phyloP scores from a whole-genome alignment of 2,888 invertebrate species.

The Micoletzkya japonica region DNA sequence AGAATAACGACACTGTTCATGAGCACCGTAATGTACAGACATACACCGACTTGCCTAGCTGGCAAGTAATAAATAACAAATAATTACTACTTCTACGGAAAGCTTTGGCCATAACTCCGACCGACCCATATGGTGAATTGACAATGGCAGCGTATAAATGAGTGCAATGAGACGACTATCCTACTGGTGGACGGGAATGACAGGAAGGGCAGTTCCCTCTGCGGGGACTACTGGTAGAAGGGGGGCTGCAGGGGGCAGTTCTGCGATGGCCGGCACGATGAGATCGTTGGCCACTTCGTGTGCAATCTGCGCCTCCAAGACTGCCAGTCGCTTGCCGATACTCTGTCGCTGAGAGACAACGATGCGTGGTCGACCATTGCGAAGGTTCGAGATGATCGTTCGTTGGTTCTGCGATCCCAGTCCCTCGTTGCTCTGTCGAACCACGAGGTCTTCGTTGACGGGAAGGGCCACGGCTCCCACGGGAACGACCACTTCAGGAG shows the following conservation, averaged over 20 bases:
- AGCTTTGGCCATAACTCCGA: too few relatives aligned
- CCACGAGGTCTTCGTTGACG: conserved; percentile 26
- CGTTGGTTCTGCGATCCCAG: conserved; percentile 29
- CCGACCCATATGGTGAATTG: too few relatives aligned
- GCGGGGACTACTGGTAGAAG: not conserved
- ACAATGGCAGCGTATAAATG: too few relatives aligned
- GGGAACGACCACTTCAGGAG: not conserved
- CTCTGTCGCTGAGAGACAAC: conserved; percentile 27
- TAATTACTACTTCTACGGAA: too few relatives aligned
- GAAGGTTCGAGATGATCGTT: conserved; percentile 28
- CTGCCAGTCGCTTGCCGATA: conserved; percentile 27
- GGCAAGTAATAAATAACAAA: too few relatives aligned
- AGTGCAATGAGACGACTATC: too few relatives aligned
- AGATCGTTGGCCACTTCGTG: conserved; percentile 26
- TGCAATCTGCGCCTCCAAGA: conserved; percentile 26
- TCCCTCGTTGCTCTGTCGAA: conserved; percentile 25
- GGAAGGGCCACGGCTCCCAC: conserved; percentile 16
- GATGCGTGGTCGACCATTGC: conserved; percentile 29
- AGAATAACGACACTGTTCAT: too few relatives aligned
- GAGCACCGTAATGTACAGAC: conserved; percentile 1
- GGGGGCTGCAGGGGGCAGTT: conserved; percentile 23
- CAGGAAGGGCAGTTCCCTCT: conserved; percentile 3
- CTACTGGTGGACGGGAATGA: conserved; percentile 12
- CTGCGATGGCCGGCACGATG: conserved; percentile 24
- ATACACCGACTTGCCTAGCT: not conserved